Percentiles rank a stretch among this genome's conserved stretches.
Evolutionary conservation across 2,113 vertebrate species (phyloP).

Genomic region (Centropristis striata): DNA sequence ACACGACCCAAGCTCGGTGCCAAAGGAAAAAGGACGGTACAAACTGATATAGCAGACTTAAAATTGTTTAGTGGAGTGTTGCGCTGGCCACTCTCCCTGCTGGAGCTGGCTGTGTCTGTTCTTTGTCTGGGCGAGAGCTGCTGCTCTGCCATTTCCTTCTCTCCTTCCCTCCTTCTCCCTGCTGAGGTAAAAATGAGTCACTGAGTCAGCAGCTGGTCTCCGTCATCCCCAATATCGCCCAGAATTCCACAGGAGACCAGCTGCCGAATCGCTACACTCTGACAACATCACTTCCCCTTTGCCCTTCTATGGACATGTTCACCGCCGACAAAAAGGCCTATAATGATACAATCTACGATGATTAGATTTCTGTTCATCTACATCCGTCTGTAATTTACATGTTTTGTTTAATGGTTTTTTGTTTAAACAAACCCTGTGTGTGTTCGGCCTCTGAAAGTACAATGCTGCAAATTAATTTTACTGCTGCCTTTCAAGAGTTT

Average conservation of each 20-base stretch:
- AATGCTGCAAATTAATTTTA: constrained; percentile 22
- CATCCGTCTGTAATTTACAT: constrained; percentile 1
- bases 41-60: constrained; percentile 48
- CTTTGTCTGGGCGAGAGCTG: constrained; percentile 73
- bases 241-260: constrained; percentile 71
- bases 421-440: constrained; percentile 19
- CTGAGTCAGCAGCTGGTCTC: constrained; percentile 83
- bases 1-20: background rate
- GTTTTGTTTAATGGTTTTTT: background rate
- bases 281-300: constrained; percentile 78
- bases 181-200: constrained; percentile 84
- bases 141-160: constrained; percentile 60
- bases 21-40: constrained; percentile 27
- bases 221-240: constrained; percentile 77
- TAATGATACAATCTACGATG: constrained; percentile 4
- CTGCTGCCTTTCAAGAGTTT: constrained; percentile 15
- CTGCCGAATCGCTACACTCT: constrained; percentile 60
- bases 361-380: background rate
- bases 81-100: constrained; percentile 45
- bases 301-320: constrained; percentile 77
- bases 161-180: constrained; percentile 62
- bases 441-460: background rate
- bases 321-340: background rate
- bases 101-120: constrained; percentile 65
- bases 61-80: constrained; percentile 35